Percentiles rank a stretch among this genome's conserved stretches.
Conservation (phyloP, 2,113 vertebrate genomes). For the Brachyhypopomus occidentalis region DNA sequence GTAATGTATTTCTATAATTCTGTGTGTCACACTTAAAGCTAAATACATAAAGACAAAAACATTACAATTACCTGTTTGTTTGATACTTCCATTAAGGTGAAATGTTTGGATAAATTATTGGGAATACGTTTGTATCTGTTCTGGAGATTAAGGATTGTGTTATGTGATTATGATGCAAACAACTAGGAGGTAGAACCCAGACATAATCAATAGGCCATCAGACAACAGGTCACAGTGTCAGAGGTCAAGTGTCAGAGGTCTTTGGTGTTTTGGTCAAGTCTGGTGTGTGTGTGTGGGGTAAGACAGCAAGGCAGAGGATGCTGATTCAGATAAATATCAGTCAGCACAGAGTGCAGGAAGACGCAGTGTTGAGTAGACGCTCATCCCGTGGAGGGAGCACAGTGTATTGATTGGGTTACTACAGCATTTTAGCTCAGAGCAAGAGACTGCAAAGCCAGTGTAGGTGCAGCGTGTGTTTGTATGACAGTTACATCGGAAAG, state of each 20-base stretch:
- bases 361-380: conserved; percentile 50
- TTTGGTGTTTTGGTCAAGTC: conserved; percentile 50
- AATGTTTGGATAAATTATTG: not conserved
- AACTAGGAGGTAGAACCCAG: conserved; percentile 71
- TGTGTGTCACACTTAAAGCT: too few relatives aligned
- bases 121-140: not conserved
- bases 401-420: conserved; percentile 69
- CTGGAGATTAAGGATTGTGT: conserved; percentile 59
- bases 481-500: conserved; percentile 29
- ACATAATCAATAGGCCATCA: conserved; percentile 82
- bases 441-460: conserved; percentile 58
- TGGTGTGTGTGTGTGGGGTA: conserved; percentile 22
- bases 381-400: conserved; percentile 58
- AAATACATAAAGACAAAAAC: too few relatives aligned
- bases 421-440: conserved; percentile 63
- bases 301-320: conserved; percentile 47
- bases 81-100: not conserved
- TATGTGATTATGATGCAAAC: conserved; percentile 71
- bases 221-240: conserved; percentile 73
- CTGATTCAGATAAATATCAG: conserved; percentile 66
- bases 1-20: too few relatives aligned
- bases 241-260: conserved; percentile 72
- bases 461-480: conserved; percentile 40
- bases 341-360: conserved; percentile 26
- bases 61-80: not conserved